Conservation (phyloP, 2,113 vertebrate genomes). For the Cyphomyrus discorhynchus region DNA sequence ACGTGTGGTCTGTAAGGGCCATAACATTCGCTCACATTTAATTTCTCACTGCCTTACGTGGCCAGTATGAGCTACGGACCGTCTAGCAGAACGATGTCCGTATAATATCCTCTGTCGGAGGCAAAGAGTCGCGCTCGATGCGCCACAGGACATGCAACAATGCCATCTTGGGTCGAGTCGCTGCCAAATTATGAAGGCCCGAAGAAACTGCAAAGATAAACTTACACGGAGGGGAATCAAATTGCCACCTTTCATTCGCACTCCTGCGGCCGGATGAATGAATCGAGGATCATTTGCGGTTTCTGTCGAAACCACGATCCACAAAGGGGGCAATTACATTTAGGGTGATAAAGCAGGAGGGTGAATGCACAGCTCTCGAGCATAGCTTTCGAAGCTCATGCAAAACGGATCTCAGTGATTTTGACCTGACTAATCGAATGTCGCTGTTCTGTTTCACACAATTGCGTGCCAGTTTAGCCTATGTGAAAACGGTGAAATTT, state of each 20-base stretch:
- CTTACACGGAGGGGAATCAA: constrained; percentile 6
- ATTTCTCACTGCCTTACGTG: background rate
- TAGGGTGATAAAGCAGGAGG: background rate
- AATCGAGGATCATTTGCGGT: constrained; percentile 3
- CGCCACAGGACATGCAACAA: constrained; percentile 3
- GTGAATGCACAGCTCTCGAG: background rate
- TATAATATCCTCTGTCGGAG: background rate
- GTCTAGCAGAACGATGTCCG: background rate
- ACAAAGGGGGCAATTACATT: constrained; percentile 15
- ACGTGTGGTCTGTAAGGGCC: background rate
- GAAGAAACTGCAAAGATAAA: background rate
- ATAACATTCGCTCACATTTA: background rate
- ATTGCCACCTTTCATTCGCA: constrained; percentile 5
- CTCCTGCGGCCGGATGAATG: background rate
- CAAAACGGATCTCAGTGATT: background rate
- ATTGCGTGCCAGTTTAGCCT: background rate
- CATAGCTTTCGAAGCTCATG: background rate
- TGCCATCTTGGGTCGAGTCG: background rate
- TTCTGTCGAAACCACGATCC: constrained; percentile 20
- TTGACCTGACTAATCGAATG: background rate
- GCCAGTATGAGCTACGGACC: background rate
- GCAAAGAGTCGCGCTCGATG: background rate
- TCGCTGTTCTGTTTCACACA: background rate
- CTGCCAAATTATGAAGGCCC: background rate
- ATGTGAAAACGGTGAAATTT: background rate